phyloP scores from a whole-genome alignment of 2,113 vertebrate species.

The Pogona vitticeps region DNA sequence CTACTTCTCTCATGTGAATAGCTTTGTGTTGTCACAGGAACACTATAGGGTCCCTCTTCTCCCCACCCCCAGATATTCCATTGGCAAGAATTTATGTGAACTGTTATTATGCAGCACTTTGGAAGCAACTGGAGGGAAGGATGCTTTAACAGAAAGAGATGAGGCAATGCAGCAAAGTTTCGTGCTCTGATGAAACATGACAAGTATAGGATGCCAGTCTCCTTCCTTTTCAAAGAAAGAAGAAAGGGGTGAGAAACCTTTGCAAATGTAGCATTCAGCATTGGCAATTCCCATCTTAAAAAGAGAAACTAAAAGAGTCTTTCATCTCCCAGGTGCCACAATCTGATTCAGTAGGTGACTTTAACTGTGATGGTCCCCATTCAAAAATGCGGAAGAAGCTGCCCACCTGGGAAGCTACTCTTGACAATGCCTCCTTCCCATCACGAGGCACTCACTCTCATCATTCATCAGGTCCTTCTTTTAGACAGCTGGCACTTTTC shows the following conservation, averaged over 20 bases:
- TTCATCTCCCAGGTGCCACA: constrained; percentile 40
- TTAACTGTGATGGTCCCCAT: constrained; percentile 38
- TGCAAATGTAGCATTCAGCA: constrained; percentile 24
- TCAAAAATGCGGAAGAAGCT: constrained; percentile 27
- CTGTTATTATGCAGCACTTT: not conserved
- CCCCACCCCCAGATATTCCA: not conserved
- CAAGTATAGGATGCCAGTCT: not conserved
- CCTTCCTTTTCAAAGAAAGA: not conserved
- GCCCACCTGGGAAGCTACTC: not conserved
- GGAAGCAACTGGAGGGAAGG: not conserved
- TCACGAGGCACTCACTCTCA: constrained; percentile 17
- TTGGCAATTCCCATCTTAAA: constrained; percentile 26
- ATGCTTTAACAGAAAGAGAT: not conserved
- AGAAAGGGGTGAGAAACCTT: not conserved
- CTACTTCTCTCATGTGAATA: not conserved
- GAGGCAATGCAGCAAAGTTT: constrained; percentile 12
- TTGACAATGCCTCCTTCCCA: not conserved
- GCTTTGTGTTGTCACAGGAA: not conserved
- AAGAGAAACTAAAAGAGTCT: constrained; percentile 23
- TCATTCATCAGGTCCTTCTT: constrained; percentile 26
- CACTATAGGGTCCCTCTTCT: not conserved
- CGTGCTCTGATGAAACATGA: not conserved
- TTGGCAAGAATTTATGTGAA: not conserved
- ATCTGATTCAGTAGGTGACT: constrained; percentile 53
- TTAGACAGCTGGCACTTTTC: constrained; percentile 28